Evolutionary conservation across 2,113 vertebrate species (phyloP), one percentile per base, ranked within the genome.

Genomic region (Euleptes europaea): DNA sequence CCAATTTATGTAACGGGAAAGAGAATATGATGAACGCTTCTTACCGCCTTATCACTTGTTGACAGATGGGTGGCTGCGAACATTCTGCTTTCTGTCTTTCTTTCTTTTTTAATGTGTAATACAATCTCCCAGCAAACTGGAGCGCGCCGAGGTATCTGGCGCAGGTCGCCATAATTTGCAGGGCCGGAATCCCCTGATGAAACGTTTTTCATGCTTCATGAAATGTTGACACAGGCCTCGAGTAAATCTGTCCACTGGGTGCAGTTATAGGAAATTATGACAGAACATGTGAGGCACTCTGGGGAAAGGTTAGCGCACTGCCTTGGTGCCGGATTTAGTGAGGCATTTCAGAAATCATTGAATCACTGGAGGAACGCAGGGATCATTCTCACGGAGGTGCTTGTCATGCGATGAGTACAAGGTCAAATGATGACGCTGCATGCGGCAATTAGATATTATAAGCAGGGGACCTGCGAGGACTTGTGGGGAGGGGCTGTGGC

Each of bases 181-280:
- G 28, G 49, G 77, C 44, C 54, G 54, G 54, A 63, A 79, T 80
- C 28, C 71, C 84, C 40, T 33, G 9, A 69, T 23, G 75, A 80
- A 79, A 86, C 73, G 75, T 40, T 80, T 75, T 83, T 80, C 78
- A 89, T 47, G 31, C 66, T 42, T 83, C 72, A 73, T 89, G 80
- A 86, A 89, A 89, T 83, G 71, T 83, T 79, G 54, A 87, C 74
- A 87, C 42, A 82, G 85, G 78, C 73, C 73, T 71, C 74, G 38
- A 78, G 49, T 70, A 60, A 87, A 82, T 71, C 85, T 78, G 80
- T 77, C 80, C 85, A 5, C 73, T 82, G 80, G 63, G 80, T 71
- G 80, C 80, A 49, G 66, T 63, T 72, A 76, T 9, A 67, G 4
- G 78, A 4, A 88, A 89, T 63, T 1, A 83, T 13, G 23, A 54